Conservation (phyloP, 1,140 invertebrate genomes). For the Arctopsyche grandis region DNA sequence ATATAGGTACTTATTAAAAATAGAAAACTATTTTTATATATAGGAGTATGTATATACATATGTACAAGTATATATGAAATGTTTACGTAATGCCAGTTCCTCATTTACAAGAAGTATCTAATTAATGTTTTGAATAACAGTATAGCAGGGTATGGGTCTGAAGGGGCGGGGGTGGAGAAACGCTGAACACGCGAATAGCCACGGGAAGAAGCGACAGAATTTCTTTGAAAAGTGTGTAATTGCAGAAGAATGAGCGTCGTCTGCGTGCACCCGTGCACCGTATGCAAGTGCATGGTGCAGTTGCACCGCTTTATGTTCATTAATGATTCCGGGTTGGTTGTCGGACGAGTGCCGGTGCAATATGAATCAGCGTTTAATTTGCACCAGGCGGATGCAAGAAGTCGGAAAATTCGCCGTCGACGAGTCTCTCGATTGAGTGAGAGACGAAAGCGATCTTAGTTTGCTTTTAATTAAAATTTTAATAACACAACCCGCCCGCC, state of each 20-base stretch:
- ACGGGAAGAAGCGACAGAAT: not conserved
- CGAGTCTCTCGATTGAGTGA: constrained; percentile 44
- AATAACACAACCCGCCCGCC: constrained; percentile 41
- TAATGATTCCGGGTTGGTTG: constrained; percentile 21
- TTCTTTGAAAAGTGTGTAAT: constrained; percentile 8
- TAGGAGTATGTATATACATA: too few relatives aligned
- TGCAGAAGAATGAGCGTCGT: not conserved
- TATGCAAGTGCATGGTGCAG: not conserved
- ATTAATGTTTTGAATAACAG: too few relatives aligned
- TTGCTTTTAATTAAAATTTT: constrained; percentile 54
- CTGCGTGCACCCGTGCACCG: too few relatives aligned
- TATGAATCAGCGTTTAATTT: constrained; percentile 45
- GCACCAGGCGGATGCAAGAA: constrained; percentile 38
- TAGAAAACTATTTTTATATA: too few relatives aligned
- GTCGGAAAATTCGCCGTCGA: constrained; percentile 33
- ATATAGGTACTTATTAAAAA: too few relatives aligned
- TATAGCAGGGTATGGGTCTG: too few relatives aligned
- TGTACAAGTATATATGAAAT: too few relatives aligned
- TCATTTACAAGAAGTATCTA: too few relatives aligned
- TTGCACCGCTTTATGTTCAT: constrained; percentile 11
- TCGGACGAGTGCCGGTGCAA: constrained; percentile 20
- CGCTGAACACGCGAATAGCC: not conserved
- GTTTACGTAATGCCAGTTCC: too few relatives aligned
- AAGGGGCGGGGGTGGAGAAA: not conserved
- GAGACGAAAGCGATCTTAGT: constrained; percentile 48